A percentile compares a stretch with the other conserved stretches of the same genome.
Conservation (phyloP, 2,113 vertebrate species). For the Chaetura pelagica region DNA sequence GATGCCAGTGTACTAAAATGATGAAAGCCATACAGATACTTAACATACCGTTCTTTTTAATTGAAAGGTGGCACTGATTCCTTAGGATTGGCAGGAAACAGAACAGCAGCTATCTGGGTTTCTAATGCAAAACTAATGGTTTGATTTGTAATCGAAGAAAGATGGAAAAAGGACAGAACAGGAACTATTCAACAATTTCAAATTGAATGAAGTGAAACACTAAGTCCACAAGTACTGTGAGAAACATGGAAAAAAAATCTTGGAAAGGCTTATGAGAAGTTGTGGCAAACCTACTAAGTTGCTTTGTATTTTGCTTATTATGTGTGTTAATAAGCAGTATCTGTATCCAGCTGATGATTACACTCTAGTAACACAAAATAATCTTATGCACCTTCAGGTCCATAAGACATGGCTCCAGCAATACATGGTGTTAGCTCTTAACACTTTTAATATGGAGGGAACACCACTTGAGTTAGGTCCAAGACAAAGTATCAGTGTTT, state of each 20-base stretch:
- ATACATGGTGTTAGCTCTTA: background rate
- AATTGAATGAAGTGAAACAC: background rate
- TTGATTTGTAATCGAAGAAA: background rate
- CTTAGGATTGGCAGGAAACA: background rate
- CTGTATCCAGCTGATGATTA: background rate
- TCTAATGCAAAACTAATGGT: background rate
- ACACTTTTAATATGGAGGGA: background rate
- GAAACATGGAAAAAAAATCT: background rate
- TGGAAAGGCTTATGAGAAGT: background rate
- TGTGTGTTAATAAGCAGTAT: background rate
- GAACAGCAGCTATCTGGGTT: background rate
- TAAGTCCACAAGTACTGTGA: background rate
- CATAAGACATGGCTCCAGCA: background rate
- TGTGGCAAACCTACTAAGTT: background rate
- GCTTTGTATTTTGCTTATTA: background rate
- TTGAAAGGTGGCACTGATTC: background rate
- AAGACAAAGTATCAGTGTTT: background rate
- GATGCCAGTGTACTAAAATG: background rate
- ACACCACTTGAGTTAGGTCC: background rate
- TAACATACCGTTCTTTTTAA: background rate
- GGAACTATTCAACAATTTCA: background rate
- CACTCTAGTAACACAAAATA: background rate
- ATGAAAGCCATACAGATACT: background rate
- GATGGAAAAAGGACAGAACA: background rate
- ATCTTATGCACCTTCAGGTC: background rate